These are phyloP conservation scores for Gymnorhina tibicen DNA, from an alignment of 2,113 vertebrate species.

Conservation along the genomic window DNA sequence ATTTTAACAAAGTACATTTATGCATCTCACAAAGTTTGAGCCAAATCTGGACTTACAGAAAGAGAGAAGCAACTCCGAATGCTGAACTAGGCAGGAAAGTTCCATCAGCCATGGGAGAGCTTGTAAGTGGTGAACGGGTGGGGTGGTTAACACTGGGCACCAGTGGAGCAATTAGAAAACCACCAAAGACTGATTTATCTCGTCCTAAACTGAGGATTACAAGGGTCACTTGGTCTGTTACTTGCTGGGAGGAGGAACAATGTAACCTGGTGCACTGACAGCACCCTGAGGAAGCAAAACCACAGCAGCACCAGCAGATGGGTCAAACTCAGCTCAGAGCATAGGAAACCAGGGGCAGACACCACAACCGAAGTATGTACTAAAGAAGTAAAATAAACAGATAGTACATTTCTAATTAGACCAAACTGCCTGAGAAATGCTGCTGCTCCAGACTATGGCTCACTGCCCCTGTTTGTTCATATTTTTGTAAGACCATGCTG, in stretches of 20 bases:
- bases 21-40: background rate
- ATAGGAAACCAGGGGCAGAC: background rate
- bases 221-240: background rate
- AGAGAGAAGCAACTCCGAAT: background rate
- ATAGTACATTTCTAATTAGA: background rate
- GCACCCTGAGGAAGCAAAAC: background rate
- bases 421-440: background rate
- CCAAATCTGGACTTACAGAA: background rate
- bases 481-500: background rate
- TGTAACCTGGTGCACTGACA: background rate
- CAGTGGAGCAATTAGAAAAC: background rate
- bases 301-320: background rate
- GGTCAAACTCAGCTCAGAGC: background rate
- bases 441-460: background rate
- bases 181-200: background rate
- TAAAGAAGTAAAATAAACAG: background rate
- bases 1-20: background rate
- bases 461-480: background rate
- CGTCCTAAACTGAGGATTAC: background rate
- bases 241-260: background rate
- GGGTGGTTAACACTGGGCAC: background rate
- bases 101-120: background rate
- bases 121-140: accelerated
- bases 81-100: background rate
- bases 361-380: background rate